These are phyloP conservation scores for Yoshiicerus persimilis DNA, from an alignment of 1,140 invertebrate species.

Conservation along the genomic window DNA sequence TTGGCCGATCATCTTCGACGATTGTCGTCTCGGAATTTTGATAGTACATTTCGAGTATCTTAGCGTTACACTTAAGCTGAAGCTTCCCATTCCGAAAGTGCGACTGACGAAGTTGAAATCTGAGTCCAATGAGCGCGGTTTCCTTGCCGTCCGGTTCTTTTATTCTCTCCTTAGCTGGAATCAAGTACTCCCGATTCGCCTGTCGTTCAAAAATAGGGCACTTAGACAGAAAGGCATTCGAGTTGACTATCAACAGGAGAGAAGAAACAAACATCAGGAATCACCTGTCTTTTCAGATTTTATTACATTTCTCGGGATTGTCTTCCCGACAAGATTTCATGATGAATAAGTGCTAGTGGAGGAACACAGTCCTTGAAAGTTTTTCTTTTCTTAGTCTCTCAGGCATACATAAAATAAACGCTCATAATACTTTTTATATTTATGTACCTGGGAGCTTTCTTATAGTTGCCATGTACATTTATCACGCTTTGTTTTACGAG, in stretches of 20 bases:
- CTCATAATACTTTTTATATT: background rate
- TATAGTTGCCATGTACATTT: background rate
- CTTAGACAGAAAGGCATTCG: background rate
- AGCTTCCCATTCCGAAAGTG: constrained; percentile 41
- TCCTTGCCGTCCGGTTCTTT: constrained; percentile 34
- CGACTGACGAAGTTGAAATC: constrained; percentile 31
- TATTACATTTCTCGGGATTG: background rate
- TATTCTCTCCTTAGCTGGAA: background rate
- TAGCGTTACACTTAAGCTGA: constrained; percentile 37
- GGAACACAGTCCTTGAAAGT: background rate
- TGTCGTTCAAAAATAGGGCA: background rate
- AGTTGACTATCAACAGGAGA: background rate
- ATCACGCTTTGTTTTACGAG: background rate
- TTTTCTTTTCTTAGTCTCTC: background rate
- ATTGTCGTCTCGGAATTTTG: constrained; percentile 31
- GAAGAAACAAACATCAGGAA: background rate
- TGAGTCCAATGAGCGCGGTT: constrained; percentile 31
- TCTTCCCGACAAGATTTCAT: background rate
- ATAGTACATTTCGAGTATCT: constrained; percentile 37
- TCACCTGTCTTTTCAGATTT: background rate
- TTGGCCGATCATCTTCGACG: constrained; percentile 42
- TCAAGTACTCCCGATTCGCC: constrained; percentile 26
- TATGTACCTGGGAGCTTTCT: background rate
- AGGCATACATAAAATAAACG: background rate
- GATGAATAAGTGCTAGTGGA: background rate